Evolutionary conservation across 2,888 invertebrate genomes (phyloP).

Genomic region (Yponomeuta plumbellus): DNA sequence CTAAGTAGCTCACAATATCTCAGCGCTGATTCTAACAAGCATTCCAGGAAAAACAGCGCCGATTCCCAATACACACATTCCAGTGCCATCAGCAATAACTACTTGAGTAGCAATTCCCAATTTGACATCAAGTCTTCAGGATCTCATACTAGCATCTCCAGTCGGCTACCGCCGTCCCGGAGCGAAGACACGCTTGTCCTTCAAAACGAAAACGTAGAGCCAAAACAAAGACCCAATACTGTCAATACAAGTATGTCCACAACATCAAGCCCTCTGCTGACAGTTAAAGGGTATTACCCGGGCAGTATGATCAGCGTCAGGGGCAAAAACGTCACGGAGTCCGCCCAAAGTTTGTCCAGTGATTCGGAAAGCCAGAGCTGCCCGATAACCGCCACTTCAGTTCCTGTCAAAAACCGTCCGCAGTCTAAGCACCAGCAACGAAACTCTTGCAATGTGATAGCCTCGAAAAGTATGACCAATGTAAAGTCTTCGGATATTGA

Average conservation of each 20-base stretch:
- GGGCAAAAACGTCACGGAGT: conserved; percentile 78
- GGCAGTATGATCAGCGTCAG: conserved; percentile 80
- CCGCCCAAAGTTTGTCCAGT: conserved; percentile 80
- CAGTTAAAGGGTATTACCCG: conserved; percentile 77
- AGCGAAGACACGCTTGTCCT: conserved; percentile 85
- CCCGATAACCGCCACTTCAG: conserved; percentile 58
- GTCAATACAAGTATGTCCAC: conserved; percentile 79
- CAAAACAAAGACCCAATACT: conserved; percentile 76
- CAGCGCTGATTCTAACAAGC: conserved; percentile 60
- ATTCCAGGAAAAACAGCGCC: conserved; percentile 75
- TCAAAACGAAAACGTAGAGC: conserved; percentile 54
- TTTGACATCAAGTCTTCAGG: conserved; percentile 61
- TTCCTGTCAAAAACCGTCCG: conserved; percentile 75
- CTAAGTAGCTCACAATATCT: conserved; percentile 74
- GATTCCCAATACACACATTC: conserved; percentile 77
- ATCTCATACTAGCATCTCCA: conserved; percentile 61
- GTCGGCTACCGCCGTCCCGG: conserved; percentile 83
- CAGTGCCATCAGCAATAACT: conserved; percentile 61
- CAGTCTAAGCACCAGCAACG: conserved; percentile 50
- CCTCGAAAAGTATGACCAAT: conserved; percentile 79
- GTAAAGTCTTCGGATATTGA: conserved; percentile 73
- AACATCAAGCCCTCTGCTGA: conserved; percentile 82
- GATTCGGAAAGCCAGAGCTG: conserved; percentile 78
- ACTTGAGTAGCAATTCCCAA: conserved; percentile 60
- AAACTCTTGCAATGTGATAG: conserved; percentile 58